Percentiles rank a stretch among this genome's conserved stretches.
phyloP scores from a whole-genome alignment of 2,888 invertebrate species.

The Diaprepes abbreviatus region DNA sequence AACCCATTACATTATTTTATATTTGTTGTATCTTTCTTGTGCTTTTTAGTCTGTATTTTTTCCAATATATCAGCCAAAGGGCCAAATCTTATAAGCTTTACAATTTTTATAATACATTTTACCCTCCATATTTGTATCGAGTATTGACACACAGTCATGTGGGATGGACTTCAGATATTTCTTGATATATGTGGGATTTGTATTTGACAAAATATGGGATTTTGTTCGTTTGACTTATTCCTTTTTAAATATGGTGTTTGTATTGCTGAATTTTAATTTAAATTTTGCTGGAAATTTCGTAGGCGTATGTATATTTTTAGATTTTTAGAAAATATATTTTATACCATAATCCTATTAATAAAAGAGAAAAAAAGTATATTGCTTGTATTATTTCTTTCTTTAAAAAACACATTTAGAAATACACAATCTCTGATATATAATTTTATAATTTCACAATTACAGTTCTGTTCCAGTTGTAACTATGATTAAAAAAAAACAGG shows the following conservation, averaged over 20 bases:
- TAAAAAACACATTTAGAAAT: no score
- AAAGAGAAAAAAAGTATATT: no score
- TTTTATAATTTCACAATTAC: no score
- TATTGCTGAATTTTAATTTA: conserved; percentile 5
- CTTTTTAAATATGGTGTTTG: conserved; percentile 17
- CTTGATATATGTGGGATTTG: conserved; percentile 14
- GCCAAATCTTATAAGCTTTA: conserved; percentile 17
- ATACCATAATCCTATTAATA: no score
- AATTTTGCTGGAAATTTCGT: background rate
- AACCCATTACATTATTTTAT: conserved; percentile 11
- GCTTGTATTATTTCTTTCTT: no score
- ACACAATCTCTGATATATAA: no score
- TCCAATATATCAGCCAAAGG: conserved; percentile 14
- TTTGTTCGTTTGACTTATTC: conserved; percentile 11
- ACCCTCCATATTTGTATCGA: conserved; percentile 14
- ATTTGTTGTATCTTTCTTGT: background rate
- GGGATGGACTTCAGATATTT: conserved; percentile 22
- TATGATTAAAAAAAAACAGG: no score
- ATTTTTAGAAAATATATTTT: background rate
- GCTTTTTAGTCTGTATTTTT: conserved; percentile 2
- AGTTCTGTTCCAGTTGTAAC: no score
- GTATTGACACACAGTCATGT: conserved; percentile 20
- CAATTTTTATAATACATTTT: conserved; percentile 19
- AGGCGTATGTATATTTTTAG: background rate
- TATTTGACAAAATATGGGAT: conserved; percentile 15